Base-by-base conservation (phyloP, 2,113 vertebrate genomes). In the Chaetops frenatus region DNA sequence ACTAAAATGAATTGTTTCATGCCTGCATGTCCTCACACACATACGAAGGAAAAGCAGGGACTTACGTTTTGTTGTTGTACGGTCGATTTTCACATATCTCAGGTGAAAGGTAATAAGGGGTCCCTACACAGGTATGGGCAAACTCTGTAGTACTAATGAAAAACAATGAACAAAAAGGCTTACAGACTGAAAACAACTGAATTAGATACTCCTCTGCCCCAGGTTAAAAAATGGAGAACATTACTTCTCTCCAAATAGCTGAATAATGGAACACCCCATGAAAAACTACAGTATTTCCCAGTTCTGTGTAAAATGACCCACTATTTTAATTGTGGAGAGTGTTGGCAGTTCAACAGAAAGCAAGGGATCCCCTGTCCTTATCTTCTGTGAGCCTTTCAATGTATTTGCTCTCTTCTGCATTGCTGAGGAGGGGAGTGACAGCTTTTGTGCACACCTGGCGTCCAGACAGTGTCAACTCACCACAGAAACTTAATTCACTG, bases 41-140 rank as follows among this genome's bases (percentile, higher is more conserved):
- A 10, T 2, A 58, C 4, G 29, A 88, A 82, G 7, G 70, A 88
- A 57, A 78, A 38, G 42, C 23, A 73, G 48, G 54, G 44, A 98
- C 99, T 45, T 97, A 99, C 98, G 98, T 99, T 98, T 99, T 99
- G 92, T 99, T 99, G 97, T 99, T 99, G 96, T 99, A 99, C 1
- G 99, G 98, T 40, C 81, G 98, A 97, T 98, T 99, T 95, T 99
- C 99, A 90, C 99, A 99, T 90, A 99, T 99, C 97, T 99, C 99
- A 19, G 99, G 99, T 27, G 99, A 99, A 17, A 99, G 97, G 85
- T 99, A 99, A 92, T 98, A 99, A 4, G 99, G 99, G 1, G 99
- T 99, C 67, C 99, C 99, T 8, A 99, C 97, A 92, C 98, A 98
- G 2, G 99, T 99, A 45, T 94, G 96, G 80, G 98, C 99, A 73